phyloP scores from a whole-genome alignment of 2,888 invertebrate species.

The Drosophila meridionalis region DNA sequence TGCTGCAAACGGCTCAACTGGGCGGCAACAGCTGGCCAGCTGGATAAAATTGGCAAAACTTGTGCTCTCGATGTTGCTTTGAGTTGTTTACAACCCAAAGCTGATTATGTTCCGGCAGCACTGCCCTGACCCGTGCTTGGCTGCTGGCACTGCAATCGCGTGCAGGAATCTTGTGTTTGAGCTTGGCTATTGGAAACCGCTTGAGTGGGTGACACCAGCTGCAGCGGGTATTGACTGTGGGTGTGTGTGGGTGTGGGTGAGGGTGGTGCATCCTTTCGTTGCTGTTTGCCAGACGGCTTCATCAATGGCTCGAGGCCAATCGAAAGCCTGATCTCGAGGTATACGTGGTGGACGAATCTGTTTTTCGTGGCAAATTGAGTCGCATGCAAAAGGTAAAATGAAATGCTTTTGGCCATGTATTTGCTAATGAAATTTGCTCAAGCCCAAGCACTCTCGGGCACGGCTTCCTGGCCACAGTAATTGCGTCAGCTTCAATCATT shows the following conservation, averaged over 20 bases:
- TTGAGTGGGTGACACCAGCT: constrained; percentile 9
- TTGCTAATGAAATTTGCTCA: constrained; percentile 46
- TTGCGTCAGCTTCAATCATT: constrained; percentile 45
- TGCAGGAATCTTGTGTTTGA: constrained; percentile 5
- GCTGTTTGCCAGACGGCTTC: neutral
- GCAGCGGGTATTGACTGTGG: neutral
- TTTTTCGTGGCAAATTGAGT: constrained; percentile 17
- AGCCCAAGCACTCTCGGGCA: neutral
- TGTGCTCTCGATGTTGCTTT: constrained; percentile 35
- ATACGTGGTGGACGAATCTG: neutral
- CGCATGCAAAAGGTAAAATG: constrained; percentile 32
- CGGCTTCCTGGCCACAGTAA: constrained; percentile 26
- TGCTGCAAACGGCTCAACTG: constrained; percentile 10
- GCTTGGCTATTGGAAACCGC: constrained; percentile 13
- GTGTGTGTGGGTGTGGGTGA: neutral
- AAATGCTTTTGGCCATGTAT: constrained; percentile 47
- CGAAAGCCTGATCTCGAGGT: neutral
- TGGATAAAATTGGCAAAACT: constrained; percentile 41
- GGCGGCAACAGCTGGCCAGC: constrained; percentile 29
- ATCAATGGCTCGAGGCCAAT: constrained; percentile 9
- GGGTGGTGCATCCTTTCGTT: neutral
- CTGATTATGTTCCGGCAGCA: constrained; percentile 46
- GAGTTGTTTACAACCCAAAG: constrained; percentile 47
- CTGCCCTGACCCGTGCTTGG: neutral
- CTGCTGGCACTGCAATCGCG: constrained; percentile 7